These are phyloP conservation scores for Myripristis jacobus DNA, from an alignment of 2,797 vertebrate species.

Conservation along the genomic window DNA sequence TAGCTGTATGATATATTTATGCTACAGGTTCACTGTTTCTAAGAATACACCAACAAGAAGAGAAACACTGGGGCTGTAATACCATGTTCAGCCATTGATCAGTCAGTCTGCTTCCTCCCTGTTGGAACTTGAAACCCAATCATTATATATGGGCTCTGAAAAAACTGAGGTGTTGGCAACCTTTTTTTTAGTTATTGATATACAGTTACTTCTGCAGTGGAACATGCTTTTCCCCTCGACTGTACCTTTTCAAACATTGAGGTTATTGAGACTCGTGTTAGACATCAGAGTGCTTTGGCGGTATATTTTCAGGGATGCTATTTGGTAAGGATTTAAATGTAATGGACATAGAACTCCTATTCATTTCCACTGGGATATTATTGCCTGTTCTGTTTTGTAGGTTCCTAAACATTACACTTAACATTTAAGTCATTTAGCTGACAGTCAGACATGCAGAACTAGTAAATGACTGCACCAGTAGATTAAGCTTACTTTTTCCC, in stretches of 20 bases:
- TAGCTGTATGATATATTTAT: too few species aligned
- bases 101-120: conserved; percentile 5
- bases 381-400: not conserved
- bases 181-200: not conserved
- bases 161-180: not conserved
- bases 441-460: not conserved
- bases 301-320: not conserved
- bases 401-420: not conserved
- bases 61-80: too few species aligned
- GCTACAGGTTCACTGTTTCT: too few species aligned
- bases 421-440: not conserved
- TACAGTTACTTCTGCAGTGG: too few species aligned
- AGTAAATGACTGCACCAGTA: not conserved
- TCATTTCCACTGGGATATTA: not conserved
- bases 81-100: too few species aligned
- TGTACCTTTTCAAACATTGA: too few species aligned
- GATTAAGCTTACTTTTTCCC: not conserved
- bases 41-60: too few species aligned
- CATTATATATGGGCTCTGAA: not conserved
- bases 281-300: not conserved
- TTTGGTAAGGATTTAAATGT: not conserved
- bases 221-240: too few species aligned
- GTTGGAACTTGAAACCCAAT: conserved; percentile 11
- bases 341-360: not conserved
- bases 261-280: not conserved